Percentiles rank a stretch among this genome's conserved stretches.
Conservation (phyloP, 2,888 invertebrate species). For the Sussaba pulchella region DNA sequence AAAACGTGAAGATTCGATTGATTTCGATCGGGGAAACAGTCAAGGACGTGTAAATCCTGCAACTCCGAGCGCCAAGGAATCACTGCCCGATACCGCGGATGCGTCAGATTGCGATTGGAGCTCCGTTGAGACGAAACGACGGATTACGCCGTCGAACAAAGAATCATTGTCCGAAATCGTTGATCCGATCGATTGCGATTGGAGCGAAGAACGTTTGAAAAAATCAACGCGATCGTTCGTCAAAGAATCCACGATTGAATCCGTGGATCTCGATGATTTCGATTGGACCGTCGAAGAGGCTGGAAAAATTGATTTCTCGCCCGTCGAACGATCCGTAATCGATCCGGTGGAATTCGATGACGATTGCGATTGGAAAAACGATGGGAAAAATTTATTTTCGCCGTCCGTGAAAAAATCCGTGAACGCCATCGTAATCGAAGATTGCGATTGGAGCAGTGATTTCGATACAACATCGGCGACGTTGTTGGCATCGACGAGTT, state of each 20-base stretch:
- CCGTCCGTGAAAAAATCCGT: constrained; percentile 5
- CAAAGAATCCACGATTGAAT: not conserved
- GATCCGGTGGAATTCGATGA: not conserved
- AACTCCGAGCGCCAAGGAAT: not conserved
- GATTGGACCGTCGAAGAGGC: not conserved
- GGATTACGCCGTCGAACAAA: too few relatives aligned
- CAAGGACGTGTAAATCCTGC: too few relatives aligned
- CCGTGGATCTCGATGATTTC: not conserved
- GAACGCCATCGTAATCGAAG: constrained; percentile 57
- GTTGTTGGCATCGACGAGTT: not conserved
- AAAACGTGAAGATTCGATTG: too few relatives aligned
- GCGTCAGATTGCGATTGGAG: not conserved
- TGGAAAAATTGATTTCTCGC: not conserved
- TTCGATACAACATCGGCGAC: constrained; percentile 60
- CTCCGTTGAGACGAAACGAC: too few relatives aligned
- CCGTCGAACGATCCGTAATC: not conserved
- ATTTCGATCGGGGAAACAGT: too few relatives aligned
- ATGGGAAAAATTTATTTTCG: not conserved
- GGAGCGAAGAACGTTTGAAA: not conserved
- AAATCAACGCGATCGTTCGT: not conserved
- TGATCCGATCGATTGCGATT: not conserved
- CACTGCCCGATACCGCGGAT: not conserved
- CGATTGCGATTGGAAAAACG: not conserved
- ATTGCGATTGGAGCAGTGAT: constrained; percentile 75
- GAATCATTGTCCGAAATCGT: not conserved